phyloP scores from a whole-genome alignment of 2,888 invertebrate species.

The Pollenia angustigena region DNA sequence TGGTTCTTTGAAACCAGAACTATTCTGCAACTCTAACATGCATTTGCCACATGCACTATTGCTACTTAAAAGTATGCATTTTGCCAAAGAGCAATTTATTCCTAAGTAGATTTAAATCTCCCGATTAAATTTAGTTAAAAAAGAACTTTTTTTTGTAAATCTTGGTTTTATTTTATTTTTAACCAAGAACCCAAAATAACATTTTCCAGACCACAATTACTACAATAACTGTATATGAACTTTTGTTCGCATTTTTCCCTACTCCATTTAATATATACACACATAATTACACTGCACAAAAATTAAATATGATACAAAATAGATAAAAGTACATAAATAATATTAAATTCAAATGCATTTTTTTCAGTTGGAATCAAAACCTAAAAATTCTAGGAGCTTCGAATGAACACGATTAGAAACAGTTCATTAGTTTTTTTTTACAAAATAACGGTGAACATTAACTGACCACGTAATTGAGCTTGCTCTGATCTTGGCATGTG shows the following conservation, averaged over 20 bases:
- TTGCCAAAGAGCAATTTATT: slow-evolving; percentile 13
- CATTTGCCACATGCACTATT: slow-evolving; percentile 56
- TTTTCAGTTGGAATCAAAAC: no score
- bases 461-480: no score
- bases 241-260: slow-evolving; percentile 78
- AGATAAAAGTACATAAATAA: background rate
- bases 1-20: slow-evolving; percentile 48
- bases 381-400: no score
- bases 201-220: slow-evolving; percentile 66
- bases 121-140: slow-evolving; percentile 52
- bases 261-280: slow-evolving; percentile 62
- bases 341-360: no score
- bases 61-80: slow-evolving; percentile 18
- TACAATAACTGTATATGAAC: slow-evolving; percentile 74
- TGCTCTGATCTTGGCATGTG: no score
- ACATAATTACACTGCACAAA: slow-evolving; percentile 12
- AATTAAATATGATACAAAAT: background rate
- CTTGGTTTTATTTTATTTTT: slow-evolving; percentile 26
- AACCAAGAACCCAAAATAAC: slow-evolving; percentile 50
- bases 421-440: no score
- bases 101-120: slow-evolving; percentile 49
- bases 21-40: slow-evolving; percentile 57
- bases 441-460: no score
- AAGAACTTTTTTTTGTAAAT: slow-evolving; percentile 34
- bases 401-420: no score